Percentiles rank a stretch among this genome's conserved stretches.
Evolutionary conservation across 2,888 invertebrate genomes (phyloP).

Genomic region (Phyllotreta cruciferae): DNA sequence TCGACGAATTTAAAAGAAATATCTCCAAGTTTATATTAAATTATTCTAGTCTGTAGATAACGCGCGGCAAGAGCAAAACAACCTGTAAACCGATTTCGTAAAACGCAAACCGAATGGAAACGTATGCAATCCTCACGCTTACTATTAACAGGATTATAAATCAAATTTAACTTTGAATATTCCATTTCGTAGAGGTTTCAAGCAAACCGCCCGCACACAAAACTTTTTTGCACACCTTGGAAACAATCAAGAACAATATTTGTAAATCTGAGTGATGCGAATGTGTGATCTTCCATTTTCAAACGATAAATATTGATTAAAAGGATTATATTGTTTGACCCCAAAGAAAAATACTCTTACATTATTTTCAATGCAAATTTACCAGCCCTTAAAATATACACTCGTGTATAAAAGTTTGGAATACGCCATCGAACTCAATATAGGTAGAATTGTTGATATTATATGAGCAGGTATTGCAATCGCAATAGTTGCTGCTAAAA

Average conservation of each 20-base stretch:
- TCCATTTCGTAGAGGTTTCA: slow-evolving; percentile 10
- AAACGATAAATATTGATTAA: neutral
- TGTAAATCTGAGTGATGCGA: neutral
- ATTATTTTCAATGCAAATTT: too few relatives aligned
- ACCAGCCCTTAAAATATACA: too few relatives aligned
- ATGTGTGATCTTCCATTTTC: slow-evolving; percentile 10
- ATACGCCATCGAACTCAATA: too few relatives aligned
- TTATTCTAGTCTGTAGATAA: slow-evolving; percentile 17
- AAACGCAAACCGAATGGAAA: slow-evolving; percentile 18
- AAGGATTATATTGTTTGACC: too few relatives aligned
- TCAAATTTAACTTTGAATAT: slow-evolving; percentile 28
- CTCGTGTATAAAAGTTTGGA: too few relatives aligned
- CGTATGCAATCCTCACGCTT: slow-evolving; percentile 20
- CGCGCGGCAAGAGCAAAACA: slow-evolving; percentile 10
- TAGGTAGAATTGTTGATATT: too few relatives aligned
- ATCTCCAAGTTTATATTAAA: slow-evolving; percentile 8
- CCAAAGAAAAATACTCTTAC: too few relatives aligned
- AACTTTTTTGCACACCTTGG: slow-evolving; percentile 11
- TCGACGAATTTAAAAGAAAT: slow-evolving; percentile 16
- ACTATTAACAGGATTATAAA: slow-evolving; percentile 22
- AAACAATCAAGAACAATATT: slow-evolving; percentile 20
- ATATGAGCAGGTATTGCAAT: too few relatives aligned
- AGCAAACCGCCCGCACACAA: neutral
- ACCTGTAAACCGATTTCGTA: slow-evolving; percentile 1
- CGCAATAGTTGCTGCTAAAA: too few relatives aligned